A percentile compares a stretch with the other conserved stretches of the same genome.
Conservation (phyloP, 2,113 vertebrate genomes). For the Chaenocephalus aceratus region DNA sequence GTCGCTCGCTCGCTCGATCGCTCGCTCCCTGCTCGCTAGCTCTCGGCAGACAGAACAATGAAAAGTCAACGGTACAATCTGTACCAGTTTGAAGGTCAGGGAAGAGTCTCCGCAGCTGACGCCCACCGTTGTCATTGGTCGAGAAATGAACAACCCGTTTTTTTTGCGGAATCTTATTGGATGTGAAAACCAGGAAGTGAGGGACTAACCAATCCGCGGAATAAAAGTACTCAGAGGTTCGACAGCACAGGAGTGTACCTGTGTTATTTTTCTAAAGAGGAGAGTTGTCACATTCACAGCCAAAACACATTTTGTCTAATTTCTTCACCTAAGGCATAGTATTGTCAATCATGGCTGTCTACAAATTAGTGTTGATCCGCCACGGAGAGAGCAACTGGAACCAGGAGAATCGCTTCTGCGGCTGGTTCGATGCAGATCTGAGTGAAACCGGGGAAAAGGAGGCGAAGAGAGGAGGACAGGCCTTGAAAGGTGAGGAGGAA, state of each 20-base stretch:
- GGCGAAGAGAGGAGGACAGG: constrained; percentile 90
- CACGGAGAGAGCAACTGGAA: constrained; percentile 97
- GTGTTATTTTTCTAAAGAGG: neutral
- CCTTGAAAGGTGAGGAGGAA: constrained; percentile 81
- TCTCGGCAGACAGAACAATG: neutral
- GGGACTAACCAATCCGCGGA: constrained; percentile 43
- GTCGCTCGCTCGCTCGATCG: too few species aligned
- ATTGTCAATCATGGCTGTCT: constrained; percentile 74
- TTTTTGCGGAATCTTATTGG: constrained; percentile 55
- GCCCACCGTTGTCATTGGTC: constrained; percentile 70
- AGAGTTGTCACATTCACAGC: neutral
- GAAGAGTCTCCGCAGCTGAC: constrained; percentile 26
- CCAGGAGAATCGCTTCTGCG: constrained; percentile 96
- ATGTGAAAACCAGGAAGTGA: constrained; percentile 54
- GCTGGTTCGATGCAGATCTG: constrained; percentile 95
- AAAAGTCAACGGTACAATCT: constrained; percentile 42
- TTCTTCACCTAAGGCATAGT: neutral
- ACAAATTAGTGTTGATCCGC: constrained; percentile 91
- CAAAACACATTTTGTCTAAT: accelerated
- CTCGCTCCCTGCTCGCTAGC: too few species aligned
- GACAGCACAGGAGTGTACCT: constrained; percentile 3
- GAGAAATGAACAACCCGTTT: neutral
- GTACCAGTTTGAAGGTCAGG: constrained; percentile 63
- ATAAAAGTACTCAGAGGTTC: constrained; percentile 16
- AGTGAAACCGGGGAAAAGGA: constrained; percentile 91